A percentile compares a stretch with the other conserved stretches of the same genome.
Conservation (phyloP, 2,113 vertebrate species). For the Glareola pratincola region DNA sequence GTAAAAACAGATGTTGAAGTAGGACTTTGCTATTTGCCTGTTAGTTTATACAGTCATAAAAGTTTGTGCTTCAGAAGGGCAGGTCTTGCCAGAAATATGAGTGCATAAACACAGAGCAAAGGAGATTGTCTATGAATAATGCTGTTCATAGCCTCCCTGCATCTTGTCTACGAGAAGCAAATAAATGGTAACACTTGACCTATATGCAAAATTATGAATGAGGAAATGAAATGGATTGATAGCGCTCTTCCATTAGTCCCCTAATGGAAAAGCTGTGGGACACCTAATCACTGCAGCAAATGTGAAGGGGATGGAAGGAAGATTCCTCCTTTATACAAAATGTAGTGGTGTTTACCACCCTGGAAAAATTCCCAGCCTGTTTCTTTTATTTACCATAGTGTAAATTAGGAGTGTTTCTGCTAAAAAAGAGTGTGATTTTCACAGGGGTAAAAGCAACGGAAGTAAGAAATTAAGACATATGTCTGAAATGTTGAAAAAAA, state of each 20-base stretch:
- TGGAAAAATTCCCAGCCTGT: not conserved
- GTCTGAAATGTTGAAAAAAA: not conserved
- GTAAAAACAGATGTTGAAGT: not conserved
- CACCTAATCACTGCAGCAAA: not conserved
- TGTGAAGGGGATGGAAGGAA: not conserved
- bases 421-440: not conserved
- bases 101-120: not conserved
- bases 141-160: not conserved
- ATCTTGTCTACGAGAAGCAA: not conserved
- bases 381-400: not conserved
- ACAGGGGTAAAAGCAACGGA: not conserved
- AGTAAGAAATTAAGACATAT: not conserved
- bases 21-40: not conserved
- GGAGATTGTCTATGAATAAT: not conserved
- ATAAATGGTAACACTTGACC: slow-evolving; percentile 6
- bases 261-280: not conserved
- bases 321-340: not conserved
- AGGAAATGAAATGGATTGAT: not conserved
- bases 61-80: not conserved
- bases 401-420: not conserved
- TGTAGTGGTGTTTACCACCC: not conserved
- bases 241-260: not conserved
- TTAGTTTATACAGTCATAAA: not conserved
- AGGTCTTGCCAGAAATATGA: not conserved
- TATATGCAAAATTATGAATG: not conserved